Base-by-base conservation (phyloP, 2,113 vertebrate genomes). In the Poicephalus meyeri region DNA sequence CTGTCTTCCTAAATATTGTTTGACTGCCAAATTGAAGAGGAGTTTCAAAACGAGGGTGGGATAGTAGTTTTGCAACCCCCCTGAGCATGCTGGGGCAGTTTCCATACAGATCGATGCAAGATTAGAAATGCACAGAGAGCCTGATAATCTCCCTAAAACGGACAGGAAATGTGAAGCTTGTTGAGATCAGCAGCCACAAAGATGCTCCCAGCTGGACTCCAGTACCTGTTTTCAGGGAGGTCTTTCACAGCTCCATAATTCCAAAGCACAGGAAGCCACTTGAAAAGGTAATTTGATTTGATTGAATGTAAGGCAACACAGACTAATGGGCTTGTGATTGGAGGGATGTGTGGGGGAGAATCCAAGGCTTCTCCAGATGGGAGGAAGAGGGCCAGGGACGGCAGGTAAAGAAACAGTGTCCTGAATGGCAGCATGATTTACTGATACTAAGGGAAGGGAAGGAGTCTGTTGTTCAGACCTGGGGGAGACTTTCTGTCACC, bases 201-300 rank as follows among this genome's bases (percentile, higher is more conserved):
- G 92, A 74, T 0, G 0, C 28, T 92, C 73, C 42, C 78, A 85
- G 50, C 52, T 53, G 82, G 58, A 94, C 15, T 29, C n/a, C 1
- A 0, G 42, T 68, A 70, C 52, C 37, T 58, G 35, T 76, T 91
- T 85, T 55, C 80, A 66, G 74, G 21, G 25, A 89, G 5, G 7
- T 49, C 52, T 47, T 2, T 47, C 78, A 41, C 11, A 68, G 16
- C 42, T 68, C 31, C 86, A 4, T 25, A 23, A 77, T 63, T 83
- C 81, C 49, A 24, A 72, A 58, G 33, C 21, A 63, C 20, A 64
- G 60, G 49, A 92, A 39, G 46, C 12, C 56, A 64, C 72, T 63
- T 46, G 24, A 93, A 81, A 91, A 95, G 91, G 91, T 97, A 95
- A 95, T 80, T 86, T 71, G 6, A 65, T 72, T 91, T 80, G 46